phyloP scores from a whole-genome alignment of 2,888 invertebrate genomes.

The Leptura quadrifasciata region DNA sequence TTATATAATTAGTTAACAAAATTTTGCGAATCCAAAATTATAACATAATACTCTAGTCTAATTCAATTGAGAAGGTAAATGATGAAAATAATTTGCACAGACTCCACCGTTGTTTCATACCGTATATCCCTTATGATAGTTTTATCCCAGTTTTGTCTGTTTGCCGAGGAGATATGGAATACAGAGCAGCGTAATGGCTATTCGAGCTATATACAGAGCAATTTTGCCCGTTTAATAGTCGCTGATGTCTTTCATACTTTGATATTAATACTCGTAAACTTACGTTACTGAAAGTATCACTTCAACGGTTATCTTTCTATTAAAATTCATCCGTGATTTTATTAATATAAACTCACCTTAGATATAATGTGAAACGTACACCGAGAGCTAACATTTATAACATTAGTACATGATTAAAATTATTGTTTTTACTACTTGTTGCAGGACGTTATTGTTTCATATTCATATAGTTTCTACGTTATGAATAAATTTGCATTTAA shows the following conservation, averaged over 20 bases:
- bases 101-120: neutral
- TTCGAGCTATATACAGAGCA: constrained; percentile 50
- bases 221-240: constrained; percentile 52
- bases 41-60: neutral
- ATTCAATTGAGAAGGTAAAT: neutral
- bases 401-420: no score
- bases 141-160: constrained; percentile 31
- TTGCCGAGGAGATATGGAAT: constrained; percentile 36
- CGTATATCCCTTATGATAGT: constrained; percentile 17
- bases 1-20: neutral
- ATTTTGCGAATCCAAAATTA: neutral
- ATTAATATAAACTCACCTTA: neutral
- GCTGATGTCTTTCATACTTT: constrained; percentile 54
- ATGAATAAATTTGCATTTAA: no score
- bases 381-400: no score
- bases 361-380: no score
- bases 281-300: constrained; percentile 24
- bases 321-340: constrained; percentile 32
- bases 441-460: no score
- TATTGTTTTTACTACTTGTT: no score
- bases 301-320: constrained; percentile 36
- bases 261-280: constrained; percentile 50
- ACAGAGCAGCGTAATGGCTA: constrained; percentile 37
- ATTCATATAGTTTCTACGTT: no score
- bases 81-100: constrained; percentile 7